Evolutionary conservation across 2,113 vertebrate genomes (phyloP), one percentile per base, ranked within the genome.

Genomic region (Ameiurus melas): DNA sequence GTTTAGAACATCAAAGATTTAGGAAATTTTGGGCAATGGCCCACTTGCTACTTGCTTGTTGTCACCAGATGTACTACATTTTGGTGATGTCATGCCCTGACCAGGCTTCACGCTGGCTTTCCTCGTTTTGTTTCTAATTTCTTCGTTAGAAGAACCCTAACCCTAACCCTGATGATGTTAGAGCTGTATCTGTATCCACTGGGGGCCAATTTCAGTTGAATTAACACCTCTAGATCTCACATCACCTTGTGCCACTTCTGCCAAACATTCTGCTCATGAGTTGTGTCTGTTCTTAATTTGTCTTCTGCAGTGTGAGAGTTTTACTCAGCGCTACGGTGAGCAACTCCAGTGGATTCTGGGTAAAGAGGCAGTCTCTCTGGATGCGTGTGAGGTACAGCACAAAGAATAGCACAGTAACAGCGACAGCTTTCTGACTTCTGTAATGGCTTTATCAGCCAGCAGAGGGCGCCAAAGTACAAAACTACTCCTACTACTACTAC

Each of bases 291-390:
- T 78, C 51, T 91, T 1, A 17, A 30, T 81, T 81, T 81, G 8
- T 77, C 1, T n/a, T 79, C 85, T 90, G 30, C 91, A 96, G 96
- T 96, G 96, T 33, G 84, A 95, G 39, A 82, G 12, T 25, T 96
- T 95, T 43, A 86, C 94, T 68, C 84, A 91, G 22, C 87, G 33
- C 55, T 86, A 94, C 71, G 83, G 60, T 0, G 22, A 64, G 1
- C 83, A 86, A 86, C 85, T 84, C 62, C 78, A 70, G 62, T 80
- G 30, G 0, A 30, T 94, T 66, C 68, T 91, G 75, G 85, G 90
- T 30, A 87, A 87, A 33, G 89, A 85, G 14, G 84, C 57, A 86
- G 91, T 90, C 1, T n/a, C 91, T 79, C 90, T 13, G 0, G 53
- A 81, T 5, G 77, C 80, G 16, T 95, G 95, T 89, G 90, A 92